A percentile compares a stretch with the other conserved stretches of the same genome.
Conservation (phyloP, 2,888 invertebrate genomes). For the Dryococelus australis region DNA sequence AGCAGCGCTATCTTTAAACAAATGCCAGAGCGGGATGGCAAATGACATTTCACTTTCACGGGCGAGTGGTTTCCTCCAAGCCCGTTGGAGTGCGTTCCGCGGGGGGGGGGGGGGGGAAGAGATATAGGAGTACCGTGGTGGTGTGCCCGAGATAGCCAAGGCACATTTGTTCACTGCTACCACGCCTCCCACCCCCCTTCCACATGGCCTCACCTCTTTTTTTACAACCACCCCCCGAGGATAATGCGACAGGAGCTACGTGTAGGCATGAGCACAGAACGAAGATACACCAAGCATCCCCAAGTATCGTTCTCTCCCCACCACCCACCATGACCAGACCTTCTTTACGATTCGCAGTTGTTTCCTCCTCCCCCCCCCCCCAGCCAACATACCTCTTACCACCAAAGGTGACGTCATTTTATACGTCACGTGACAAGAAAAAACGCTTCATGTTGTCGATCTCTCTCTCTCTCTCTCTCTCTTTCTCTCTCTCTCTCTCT, state of each 20-base stretch:
- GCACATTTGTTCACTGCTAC: background rate
- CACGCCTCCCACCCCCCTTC: background rate
- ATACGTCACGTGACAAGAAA: background rate
- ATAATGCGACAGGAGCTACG: background rate
- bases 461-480: background rate
- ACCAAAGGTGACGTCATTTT: background rate
- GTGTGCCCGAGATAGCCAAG: background rate
- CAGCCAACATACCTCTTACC: background rate
- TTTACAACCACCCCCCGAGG: background rate
- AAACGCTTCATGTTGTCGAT: background rate
- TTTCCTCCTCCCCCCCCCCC: background rate
- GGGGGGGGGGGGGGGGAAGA: background rate
- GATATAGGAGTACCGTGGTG: background rate
- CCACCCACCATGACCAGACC: background rate
- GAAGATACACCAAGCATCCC: background rate
- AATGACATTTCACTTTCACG: slow-evolving; percentile 3
- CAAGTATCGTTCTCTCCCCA: background rate
- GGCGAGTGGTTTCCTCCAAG: background rate
- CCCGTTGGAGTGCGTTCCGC: background rate
- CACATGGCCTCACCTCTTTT: background rate
- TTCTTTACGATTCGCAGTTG: slow-evolving; percentile 7
- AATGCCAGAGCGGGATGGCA: background rate
- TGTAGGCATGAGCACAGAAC: background rate
- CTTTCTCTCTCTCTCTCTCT: background rate
- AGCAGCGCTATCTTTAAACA: background rate